Conservation (phyloP, 2,797 vertebrate genomes). For the Garrulus glandarius region DNA sequence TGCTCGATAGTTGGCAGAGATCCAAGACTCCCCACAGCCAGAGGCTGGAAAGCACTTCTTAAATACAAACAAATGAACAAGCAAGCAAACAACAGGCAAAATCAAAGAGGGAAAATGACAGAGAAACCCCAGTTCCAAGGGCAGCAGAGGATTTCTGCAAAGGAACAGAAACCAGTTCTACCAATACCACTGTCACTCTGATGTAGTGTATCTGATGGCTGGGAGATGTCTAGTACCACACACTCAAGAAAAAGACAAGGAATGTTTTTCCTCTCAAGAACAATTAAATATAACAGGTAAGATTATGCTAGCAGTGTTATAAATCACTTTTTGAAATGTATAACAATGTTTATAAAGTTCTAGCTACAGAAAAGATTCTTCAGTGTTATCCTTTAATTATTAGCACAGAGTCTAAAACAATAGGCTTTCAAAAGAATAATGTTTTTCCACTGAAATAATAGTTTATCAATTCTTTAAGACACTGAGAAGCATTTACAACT, state of each 20-base stretch:
- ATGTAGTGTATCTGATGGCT: neutral
- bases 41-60: neutral
- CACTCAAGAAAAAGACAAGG: neutral
- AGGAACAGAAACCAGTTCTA: neutral
- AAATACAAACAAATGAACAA: neutral
- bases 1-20: neutral
- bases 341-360: neutral
- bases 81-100: conserved; percentile 14
- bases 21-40: neutral
- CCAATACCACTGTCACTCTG: neutral
- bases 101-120: neutral
- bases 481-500: neutral
- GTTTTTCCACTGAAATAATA: neutral
- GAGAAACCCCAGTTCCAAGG: neutral
- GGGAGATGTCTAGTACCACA: accelerated
- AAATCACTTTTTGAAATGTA: neutral
- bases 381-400: neutral
- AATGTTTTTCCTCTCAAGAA: neutral
- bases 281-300: neutral
- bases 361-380: neutral
- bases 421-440: neutral
- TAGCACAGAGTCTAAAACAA: neutral
- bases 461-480: neutral
- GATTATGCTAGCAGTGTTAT: neutral
- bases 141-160: neutral